phyloP scores from a whole-genome alignment of 1,140 invertebrate species.

The Sycophila sp. region DNA sequence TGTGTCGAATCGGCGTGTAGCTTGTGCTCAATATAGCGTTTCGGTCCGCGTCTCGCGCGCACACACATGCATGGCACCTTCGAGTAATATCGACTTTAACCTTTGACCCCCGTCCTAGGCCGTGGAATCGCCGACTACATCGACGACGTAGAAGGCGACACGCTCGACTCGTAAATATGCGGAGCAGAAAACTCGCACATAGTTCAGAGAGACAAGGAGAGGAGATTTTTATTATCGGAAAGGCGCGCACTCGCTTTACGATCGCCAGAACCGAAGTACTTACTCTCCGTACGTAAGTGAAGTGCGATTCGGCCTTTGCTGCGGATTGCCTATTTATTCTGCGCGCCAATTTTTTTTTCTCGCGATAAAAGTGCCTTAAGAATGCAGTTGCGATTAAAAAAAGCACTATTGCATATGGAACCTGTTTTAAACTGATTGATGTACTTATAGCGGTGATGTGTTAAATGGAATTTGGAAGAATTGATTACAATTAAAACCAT shows the following conservation, averaged over 20 bases:
- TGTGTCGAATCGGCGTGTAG: not conserved
- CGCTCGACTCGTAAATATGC: not conserved
- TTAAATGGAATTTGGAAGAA: no score
- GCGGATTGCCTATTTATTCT: no score
- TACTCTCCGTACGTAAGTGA: no score
- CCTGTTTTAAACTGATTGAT: no score
- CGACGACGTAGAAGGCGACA: not conserved
- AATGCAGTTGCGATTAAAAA: no score
- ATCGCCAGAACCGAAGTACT: no score
- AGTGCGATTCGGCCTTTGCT: no score
- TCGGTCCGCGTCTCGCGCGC: not conserved
- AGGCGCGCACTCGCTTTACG: not conserved
- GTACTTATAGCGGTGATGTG: no score
- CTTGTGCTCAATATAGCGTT: not conserved
- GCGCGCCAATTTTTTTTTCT: no score
- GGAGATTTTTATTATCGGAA: conserved; percentile 12
- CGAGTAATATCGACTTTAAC: conserved; percentile 5
- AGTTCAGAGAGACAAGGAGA: not conserved
- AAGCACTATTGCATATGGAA: no score
- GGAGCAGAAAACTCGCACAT: not conserved
- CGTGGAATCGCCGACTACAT: not conserved
- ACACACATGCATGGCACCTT: conserved; percentile 12
- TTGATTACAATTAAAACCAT: no score
- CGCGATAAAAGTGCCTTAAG: no score
- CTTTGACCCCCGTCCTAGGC: conserved; percentile 11